Evolutionary conservation across 1,140 invertebrate species (phyloP), one percentile per base, ranked within the genome.

Genomic region (Lordiphosa stackelbergi): DNA sequence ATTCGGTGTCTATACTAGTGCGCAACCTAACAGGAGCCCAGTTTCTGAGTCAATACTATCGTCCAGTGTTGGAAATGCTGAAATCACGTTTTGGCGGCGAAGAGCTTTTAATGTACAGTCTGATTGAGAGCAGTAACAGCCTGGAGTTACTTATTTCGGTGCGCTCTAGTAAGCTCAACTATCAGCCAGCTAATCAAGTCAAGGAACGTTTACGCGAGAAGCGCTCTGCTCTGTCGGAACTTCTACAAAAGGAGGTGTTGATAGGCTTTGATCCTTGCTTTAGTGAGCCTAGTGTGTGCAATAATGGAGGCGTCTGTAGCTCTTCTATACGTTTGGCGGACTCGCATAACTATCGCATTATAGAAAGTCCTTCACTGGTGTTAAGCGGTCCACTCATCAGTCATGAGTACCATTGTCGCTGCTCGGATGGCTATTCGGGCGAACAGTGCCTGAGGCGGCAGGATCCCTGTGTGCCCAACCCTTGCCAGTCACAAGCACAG

Each of bases 391-490:
- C 95, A 0, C 88, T 91, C 35, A 90, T 97, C 0, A 87, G 90
- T 5, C 93, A 96, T 72, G 92, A 95, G 64, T 94, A 94, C 79
- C 90, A 88, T 1, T 98, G 96, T 78, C 91, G 92, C 53, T 97
- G 96, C 86, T 90, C 91, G 0, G 92, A 94, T 65, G 92, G 95
- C 55, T 95, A 95, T 86, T 93, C 92, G 19, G 93, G 96, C 5
- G 88, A 89, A 16, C 91, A 92, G 47, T 98, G 96, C 88, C 93
- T 96, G 65, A 92, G 93, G 64, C 90, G 94, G 10, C 94, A 96
- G 88, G 95, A 97, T 89, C 96, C 96, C 0, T 98, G 96, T 85
- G 90, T 93, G n/a, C 95, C 95, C 1, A 96, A 95, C 88, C 96
- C 96, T 7, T 98, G 96, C 86, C 90, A 93, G 57, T 89, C 91